These are phyloP conservation scores for Drosophila setifemur DNA, from an alignment of 1,140 invertebrate species.

Conservation along the genomic window DNA sequence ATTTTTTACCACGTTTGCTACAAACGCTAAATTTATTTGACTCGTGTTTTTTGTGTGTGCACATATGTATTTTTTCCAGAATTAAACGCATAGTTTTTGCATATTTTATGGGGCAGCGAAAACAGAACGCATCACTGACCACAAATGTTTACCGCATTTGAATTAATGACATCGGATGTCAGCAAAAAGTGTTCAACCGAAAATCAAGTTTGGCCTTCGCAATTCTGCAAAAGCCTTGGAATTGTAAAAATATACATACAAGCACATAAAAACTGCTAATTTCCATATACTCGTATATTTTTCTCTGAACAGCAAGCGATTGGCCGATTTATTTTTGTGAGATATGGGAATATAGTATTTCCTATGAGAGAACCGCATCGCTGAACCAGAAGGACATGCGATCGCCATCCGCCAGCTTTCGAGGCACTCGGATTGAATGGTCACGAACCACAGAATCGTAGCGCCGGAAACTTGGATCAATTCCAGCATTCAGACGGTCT, in stretches of 20 bases:
- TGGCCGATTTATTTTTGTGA: too few relatives aligned
- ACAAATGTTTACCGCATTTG: conserved; percentile 63
- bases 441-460: conserved; percentile 25
- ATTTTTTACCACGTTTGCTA: too few relatives aligned
- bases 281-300: conserved; percentile 5
- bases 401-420: conserved; percentile 29
- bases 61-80: conserved; percentile 38
- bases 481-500: conserved; percentile 51
- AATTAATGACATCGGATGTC: conserved; percentile 68
- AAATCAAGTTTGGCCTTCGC: conserved; percentile 55
- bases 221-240: too few relatives aligned
- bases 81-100: conserved; percentile 44
- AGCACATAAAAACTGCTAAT: conserved; percentile 6
- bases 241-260: too few relatives aligned
- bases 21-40: not conserved
- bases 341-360: not conserved
- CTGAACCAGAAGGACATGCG: conserved; percentile 63
- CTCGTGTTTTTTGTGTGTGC: not conserved
- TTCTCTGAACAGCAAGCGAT: conserved; percentile 12
- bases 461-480: conserved; percentile 42
- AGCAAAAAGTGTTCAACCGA: conserved; percentile 56
- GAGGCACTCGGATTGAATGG: conserved; percentile 20
- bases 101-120: conserved; percentile 54
- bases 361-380: conserved; percentile 58
- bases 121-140: conserved; percentile 39